Evolutionary conservation across 2,888 invertebrate species (phyloP).

Genomic region (Amorpha juglandis): DNA sequence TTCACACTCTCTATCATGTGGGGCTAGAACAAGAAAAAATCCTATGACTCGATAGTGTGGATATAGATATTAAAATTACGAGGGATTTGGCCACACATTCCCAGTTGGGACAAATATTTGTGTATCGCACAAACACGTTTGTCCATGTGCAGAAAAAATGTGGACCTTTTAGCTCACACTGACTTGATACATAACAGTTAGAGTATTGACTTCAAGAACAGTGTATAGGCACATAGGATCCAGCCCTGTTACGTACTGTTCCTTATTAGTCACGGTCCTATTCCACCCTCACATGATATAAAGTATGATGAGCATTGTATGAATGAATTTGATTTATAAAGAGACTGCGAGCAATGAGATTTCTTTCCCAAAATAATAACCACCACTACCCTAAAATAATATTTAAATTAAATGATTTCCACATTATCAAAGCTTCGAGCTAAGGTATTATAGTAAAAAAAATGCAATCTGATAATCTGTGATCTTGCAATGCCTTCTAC

Average conservation of each 20-base stretch:
- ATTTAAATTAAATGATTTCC: neutral
- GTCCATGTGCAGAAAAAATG: neutral
- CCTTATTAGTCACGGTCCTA: neutral
- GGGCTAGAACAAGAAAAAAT: neutral
- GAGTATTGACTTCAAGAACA: too few species aligned
- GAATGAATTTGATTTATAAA: constrained; percentile 8
- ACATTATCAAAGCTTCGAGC: neutral
- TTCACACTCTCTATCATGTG: neutral
- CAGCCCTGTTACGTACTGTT: neutral
- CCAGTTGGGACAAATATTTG: neutral
- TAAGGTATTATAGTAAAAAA: too few species aligned
- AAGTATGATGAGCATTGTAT: neutral
- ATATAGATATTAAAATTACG: too few species aligned
- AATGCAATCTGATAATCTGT: too few species aligned
- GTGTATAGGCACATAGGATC: too few species aligned
- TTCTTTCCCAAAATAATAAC: neutral
- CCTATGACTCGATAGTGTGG: too few species aligned
- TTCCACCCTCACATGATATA: neutral
- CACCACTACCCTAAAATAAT: neutral
- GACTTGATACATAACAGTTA: too few species aligned
- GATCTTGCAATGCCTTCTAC: too few species aligned
- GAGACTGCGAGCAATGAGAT: constrained; percentile 14
- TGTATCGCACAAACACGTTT: too few species aligned
- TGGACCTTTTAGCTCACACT: too few species aligned
- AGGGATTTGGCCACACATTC: neutral